Conservation (phyloP, 1,140 invertebrate genomes). For the Paralvinella palmiformis region DNA sequence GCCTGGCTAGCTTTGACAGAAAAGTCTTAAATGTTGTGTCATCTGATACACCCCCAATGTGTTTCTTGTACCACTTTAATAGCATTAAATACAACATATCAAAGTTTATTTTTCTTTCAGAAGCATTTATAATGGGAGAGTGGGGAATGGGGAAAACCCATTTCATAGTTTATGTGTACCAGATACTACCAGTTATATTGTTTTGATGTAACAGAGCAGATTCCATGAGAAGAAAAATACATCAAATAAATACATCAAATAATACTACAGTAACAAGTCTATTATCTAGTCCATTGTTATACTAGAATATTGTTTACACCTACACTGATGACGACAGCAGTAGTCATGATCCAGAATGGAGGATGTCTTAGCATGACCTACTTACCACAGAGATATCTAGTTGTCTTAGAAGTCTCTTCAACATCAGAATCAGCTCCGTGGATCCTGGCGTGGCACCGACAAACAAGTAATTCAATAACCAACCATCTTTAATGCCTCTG, state of each 20-base stretch:
- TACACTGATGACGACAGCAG: conserved; percentile 20
- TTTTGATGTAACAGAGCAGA: not conserved
- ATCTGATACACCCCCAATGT: too few relatives aligned
- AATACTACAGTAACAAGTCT: not conserved
- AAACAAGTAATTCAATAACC: conserved; percentile 25
- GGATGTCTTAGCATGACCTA: not conserved
- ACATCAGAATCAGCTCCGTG: conserved; percentile 8
- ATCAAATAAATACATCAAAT: not conserved
- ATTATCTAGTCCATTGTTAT: not conserved
- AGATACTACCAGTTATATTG: not conserved
- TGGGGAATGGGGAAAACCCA: too few relatives aligned
- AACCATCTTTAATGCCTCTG: conserved; percentile 15
- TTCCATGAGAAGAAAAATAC: not conserved
- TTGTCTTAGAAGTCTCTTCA: conserved; percentile 10
- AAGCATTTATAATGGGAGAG: too few relatives aligned
- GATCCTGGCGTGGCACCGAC: conserved; percentile 18
- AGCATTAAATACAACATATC: too few relatives aligned
- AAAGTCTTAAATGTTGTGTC: too few relatives aligned
- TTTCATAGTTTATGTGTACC: too few relatives aligned
- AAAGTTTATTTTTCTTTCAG: too few relatives aligned
- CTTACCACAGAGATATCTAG: conserved; percentile 6
- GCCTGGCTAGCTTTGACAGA: too few relatives aligned
- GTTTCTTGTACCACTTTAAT: too few relatives aligned
- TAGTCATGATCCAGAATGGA: not conserved
- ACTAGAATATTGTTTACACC: not conserved